phyloP scores from a whole-genome alignment of 2,113 vertebrate genomes.

The Corythornis madagascariensis region DNA sequence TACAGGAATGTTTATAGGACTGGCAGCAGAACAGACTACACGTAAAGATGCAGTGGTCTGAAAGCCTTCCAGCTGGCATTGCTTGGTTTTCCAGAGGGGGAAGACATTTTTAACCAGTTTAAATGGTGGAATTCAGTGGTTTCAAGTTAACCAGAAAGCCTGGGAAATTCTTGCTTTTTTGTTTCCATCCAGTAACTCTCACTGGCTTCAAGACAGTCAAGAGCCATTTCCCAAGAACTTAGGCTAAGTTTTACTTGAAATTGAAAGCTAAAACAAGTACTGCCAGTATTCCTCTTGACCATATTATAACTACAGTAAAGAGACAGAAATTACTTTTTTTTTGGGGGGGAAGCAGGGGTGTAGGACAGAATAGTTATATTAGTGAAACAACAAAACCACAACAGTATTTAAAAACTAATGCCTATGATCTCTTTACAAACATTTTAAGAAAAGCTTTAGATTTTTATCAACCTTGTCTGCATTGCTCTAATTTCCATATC shows the following conservation, averaged over 20 bases:
- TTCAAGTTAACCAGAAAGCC: background rate
- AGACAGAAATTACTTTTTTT: background rate
- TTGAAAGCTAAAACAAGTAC: background rate
- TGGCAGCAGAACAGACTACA: background rate
- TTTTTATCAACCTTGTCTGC: background rate
- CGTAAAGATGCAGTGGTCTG: background rate
- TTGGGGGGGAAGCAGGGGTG: background rate
- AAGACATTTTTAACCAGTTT: background rate
- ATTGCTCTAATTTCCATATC: background rate
- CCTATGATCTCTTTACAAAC: background rate
- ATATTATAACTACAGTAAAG: background rate
- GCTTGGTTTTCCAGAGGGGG: background rate
- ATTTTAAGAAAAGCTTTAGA: background rate
- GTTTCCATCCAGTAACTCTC: background rate
- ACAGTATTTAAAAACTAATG: background rate
- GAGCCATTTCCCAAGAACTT: background rate
- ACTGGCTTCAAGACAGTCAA: background rate
- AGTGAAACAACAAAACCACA: background rate
- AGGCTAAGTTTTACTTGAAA: background rate
- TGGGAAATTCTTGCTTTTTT: background rate
- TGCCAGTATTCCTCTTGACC: background rate
- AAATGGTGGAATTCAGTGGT: background rate
- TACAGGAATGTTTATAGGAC: background rate
- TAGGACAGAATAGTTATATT: background rate
- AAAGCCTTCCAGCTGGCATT: background rate